Base-by-base conservation (phyloP, 2,888 invertebrate species). In the Imbricaverruca yamaguchii region DNA sequence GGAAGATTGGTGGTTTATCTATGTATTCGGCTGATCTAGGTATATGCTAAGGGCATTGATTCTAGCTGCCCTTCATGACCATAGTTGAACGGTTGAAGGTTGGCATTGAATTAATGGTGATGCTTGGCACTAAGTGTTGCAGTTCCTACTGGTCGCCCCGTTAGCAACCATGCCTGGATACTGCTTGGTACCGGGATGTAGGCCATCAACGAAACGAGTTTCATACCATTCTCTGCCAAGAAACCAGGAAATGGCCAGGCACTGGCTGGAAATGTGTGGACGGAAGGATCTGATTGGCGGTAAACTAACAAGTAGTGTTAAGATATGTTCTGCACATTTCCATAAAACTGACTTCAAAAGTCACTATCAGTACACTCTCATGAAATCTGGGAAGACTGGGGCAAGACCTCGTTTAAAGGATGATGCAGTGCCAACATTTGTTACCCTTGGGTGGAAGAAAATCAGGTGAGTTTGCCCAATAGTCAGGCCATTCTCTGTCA, bases 231-330 rank as follows among this genome's bases (percentile, higher is more conserved):
- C 69, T 25, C 25, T 69, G 39, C 69, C 69, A 15, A 69, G 23
- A 15, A 39, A 69, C 25, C 25, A 69, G 39, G 25, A 23, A 39
- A 13, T 69, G 23, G 69, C 39, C 1, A 69, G 8, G 7, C 25
- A 69, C 13, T 69, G 69, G 69, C 39, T 69, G 23, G 69, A 69
- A 69, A 8, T 69, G 10, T 69, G 69, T 69, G 69, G 69, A 13
- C 69, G 69, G 6, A 6, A 10, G 15, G 69, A 69, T 69, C 15
- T 69, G 15, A 23, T 39, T 15, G 23, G 8, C 7, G 18, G 69
- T 23, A 69, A 69, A 15, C 15, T 13, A 39, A 15, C 15, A 6
- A 69, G 13, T 3, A 12, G 39, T 69, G 25, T 39, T 8, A 69
- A 69, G 39, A 39, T 69, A 39, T 69, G 69, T 12, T 69, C 69